Conservation (phyloP, 2,797 vertebrate genomes). For the Pantherophis vulpinus region DNA sequence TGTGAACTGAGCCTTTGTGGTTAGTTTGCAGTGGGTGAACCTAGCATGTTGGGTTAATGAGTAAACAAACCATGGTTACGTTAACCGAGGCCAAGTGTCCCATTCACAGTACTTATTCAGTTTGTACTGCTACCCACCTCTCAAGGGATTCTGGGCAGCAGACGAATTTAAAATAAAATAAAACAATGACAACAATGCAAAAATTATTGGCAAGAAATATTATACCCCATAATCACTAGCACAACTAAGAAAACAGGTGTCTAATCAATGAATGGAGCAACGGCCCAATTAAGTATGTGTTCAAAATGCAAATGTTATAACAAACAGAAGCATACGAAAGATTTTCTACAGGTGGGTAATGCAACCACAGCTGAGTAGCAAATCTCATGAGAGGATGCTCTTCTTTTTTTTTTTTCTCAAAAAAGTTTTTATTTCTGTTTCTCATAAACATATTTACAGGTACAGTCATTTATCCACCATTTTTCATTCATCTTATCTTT, state of each 20-base stretch:
- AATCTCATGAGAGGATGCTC: neutral
- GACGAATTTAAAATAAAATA: neutral
- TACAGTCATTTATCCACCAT: too few species aligned
- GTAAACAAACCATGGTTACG: neutral
- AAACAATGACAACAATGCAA: neutral
- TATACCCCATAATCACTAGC: neutral
- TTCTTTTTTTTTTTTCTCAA: too few species aligned
- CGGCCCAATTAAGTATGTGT: too few species aligned
- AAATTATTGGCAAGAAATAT: neutral
- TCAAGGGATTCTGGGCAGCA: neutral
- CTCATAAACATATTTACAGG: too few species aligned
- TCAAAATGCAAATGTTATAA: neutral
- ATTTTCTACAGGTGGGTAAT: neutral
- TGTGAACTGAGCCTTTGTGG: neutral
- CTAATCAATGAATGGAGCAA: neutral
- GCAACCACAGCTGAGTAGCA: neutral
- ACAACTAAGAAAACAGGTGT: neutral
- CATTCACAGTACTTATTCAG: neutral
- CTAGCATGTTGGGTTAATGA: neutral
- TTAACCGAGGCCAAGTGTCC: neutral
- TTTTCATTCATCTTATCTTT: too few species aligned
- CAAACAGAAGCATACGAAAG: neutral
- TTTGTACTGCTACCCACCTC: neutral
- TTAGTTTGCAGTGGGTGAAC: neutral
- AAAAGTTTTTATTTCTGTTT: too few species aligned